A percentile compares a stretch with the other conserved stretches of the same genome.
phyloP scores from a whole-genome alignment of 2,888 invertebrate genomes.

The Xanthia icteritia region DNA sequence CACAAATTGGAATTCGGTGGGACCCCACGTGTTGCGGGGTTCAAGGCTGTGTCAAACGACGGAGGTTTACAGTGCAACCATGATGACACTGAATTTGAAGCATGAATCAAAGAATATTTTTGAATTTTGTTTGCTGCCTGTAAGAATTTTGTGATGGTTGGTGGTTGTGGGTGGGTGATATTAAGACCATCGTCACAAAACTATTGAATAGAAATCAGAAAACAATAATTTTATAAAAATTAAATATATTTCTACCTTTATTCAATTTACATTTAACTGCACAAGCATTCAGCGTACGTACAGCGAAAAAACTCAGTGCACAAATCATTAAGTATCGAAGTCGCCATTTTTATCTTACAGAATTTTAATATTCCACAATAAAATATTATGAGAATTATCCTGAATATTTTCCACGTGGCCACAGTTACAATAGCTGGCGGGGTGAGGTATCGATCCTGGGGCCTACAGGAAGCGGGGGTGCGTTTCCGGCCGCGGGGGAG shows the following conservation, averaged over 20 bases:
- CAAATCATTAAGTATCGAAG: background rate
- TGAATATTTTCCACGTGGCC: conserved; percentile 73
- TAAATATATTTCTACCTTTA: background rate
- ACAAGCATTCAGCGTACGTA: background rate
- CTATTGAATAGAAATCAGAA: background rate
- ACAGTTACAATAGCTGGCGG: conserved; percentile 81
- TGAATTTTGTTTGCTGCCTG: background rate
- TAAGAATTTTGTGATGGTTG: background rate
- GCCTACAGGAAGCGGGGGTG: conserved; percentile 87
- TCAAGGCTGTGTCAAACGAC: conserved; percentile 80
- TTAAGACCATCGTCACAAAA: background rate
- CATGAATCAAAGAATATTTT: conserved; percentile 10
- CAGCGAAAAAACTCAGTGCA: background rate
- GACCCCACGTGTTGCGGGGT: conserved; percentile 86
- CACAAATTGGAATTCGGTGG: conserved; percentile 82
- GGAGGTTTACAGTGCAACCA: conserved; percentile 70
- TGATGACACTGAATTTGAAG: conserved; percentile 35
- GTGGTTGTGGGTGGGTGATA: no score
- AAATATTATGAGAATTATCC: conserved; percentile 62
- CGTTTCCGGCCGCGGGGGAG: conserved; percentile 81
- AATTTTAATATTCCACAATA: conserved; percentile 7
- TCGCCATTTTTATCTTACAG: background rate
- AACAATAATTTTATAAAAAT: no score
- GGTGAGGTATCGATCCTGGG: conserved; percentile 86
- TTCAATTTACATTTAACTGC: background rate